phyloP scores from a whole-genome alignment of 2,888 invertebrate genomes.

The Adineta ricciae region DNA sequence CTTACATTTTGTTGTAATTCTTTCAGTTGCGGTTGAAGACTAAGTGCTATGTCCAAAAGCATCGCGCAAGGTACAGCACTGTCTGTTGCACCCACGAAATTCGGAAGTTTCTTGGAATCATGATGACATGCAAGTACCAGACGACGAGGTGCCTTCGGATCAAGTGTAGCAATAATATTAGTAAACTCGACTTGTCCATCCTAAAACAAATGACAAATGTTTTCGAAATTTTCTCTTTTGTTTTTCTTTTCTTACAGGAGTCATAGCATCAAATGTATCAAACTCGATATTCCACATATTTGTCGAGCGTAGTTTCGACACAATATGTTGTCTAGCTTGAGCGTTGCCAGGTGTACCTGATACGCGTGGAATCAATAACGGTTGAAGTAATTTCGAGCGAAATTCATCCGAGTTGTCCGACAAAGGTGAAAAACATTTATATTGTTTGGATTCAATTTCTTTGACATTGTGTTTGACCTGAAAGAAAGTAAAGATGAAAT shows the following conservation, averaged over 20 bases:
- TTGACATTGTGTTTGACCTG: not conserved
- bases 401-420: not conserved
- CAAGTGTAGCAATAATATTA: constrained; percentile 68
- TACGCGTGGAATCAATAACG: constrained; percentile 24
- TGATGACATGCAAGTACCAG: constrained; percentile 57
- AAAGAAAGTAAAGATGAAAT: not conserved
- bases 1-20: not conserved
- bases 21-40: constrained; percentile 37
- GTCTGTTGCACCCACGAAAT: constrained; percentile 73
- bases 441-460: not conserved
- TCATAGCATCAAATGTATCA: constrained; percentile 62
- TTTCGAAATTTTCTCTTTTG: not conserved
- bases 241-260: constrained; percentile 60
- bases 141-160: constrained; percentile 61
- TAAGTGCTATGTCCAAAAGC: constrained; percentile 49
- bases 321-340: constrained; percentile 43
- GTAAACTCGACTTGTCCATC: constrained; percentile 59
- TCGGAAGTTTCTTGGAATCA: constrained; percentile 62
- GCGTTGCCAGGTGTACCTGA: constrained; percentile 23
- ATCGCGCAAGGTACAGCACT: constrained; percentile 80
- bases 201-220: not conserved
- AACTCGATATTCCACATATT: constrained; percentile 69
- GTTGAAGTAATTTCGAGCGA: not conserved
- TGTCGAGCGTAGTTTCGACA: constrained; percentile 55
- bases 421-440: not conserved